These are phyloP conservation scores for Hyphantria cunea DNA, from an alignment of 1,140 invertebrate species.

Conservation along the genomic window DNA sequence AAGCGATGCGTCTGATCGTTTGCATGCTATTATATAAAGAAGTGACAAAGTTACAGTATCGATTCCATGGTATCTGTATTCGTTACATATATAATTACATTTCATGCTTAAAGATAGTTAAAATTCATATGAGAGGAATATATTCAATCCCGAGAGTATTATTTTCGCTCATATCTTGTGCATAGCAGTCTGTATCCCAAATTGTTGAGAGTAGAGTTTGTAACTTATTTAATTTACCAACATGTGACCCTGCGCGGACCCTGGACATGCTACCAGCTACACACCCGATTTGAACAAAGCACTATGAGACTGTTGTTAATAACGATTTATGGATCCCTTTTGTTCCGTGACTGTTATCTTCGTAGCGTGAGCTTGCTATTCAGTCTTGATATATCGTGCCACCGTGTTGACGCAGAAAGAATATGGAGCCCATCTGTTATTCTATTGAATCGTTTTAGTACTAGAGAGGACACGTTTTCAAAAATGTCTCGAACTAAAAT, in stretches of 20 bases:
- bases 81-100: not conserved
- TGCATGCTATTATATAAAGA: too few species aligned
- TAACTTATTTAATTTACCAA: slow-evolving; percentile 34
- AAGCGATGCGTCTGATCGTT: too few species aligned
- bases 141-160: too few species aligned
- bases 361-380: slow-evolving; percentile 61
- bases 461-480: not conserved
- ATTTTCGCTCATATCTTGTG: slow-evolving; percentile 1
- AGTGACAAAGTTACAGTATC: too few species aligned
- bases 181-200: not conserved
- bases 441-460: slow-evolving; percentile 6
- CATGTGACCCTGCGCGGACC: slow-evolving; percentile 7
- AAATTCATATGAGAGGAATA: too few species aligned
- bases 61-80: too few species aligned
- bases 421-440: slow-evolving; percentile 34
- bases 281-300: slow-evolving; percentile 55
- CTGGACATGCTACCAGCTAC: slow-evolving; percentile 1
- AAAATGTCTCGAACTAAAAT: not conserved
- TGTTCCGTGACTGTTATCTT: slow-evolving; percentile 73
- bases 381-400: slow-evolving; percentile 69
- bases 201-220: slow-evolving; percentile 4
- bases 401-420: slow-evolving; percentile 48
- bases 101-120: too few species aligned
- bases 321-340: slow-evolving; percentile 77
- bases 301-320: slow-evolving; percentile 66